Percentiles rank a stretch among this genome's conserved stretches.
phyloP scores from a whole-genome alignment of 2,797 vertebrate species.

The Odontamblyopus lacepedii region DNA sequence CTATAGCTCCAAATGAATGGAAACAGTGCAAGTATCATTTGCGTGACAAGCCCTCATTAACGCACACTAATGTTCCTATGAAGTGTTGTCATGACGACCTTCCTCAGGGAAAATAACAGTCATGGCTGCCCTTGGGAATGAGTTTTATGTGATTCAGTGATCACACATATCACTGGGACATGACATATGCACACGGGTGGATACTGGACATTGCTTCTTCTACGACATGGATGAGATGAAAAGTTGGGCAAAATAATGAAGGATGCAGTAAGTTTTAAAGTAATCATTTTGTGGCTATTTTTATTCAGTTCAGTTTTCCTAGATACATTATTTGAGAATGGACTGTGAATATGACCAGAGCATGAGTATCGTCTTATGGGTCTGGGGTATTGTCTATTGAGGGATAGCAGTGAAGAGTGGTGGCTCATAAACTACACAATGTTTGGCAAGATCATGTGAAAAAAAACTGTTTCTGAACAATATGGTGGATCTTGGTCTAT shows the following conservation, averaged over 20 bases:
- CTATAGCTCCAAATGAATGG: neutral
- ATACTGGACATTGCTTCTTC: neutral
- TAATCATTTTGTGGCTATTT: no score
- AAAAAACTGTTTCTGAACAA: no score
- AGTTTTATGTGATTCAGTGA: neutral
- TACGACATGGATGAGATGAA: neutral
- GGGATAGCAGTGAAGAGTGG: no score
- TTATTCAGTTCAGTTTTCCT: no score
- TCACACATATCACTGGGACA: neutral
- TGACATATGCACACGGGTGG: neutral
- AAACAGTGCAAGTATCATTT: neutral
- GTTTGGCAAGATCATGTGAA: no score
- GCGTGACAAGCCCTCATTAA: neutral
- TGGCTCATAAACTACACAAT: no score
- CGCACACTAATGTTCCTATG: conserved; percentile 6
- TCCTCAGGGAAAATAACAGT: neutral
- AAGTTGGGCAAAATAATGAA: neutral
- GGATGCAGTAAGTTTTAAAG: neutral
- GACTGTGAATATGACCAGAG: no score
- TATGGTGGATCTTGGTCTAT: no score
- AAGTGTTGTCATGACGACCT: neutral
- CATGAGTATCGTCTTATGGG: no score
- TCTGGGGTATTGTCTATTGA: no score
- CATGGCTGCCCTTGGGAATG: neutral
- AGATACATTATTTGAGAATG: no score